Conservation (phyloP, 2,797 vertebrate genomes). For the Lepus townsendii region DNA sequence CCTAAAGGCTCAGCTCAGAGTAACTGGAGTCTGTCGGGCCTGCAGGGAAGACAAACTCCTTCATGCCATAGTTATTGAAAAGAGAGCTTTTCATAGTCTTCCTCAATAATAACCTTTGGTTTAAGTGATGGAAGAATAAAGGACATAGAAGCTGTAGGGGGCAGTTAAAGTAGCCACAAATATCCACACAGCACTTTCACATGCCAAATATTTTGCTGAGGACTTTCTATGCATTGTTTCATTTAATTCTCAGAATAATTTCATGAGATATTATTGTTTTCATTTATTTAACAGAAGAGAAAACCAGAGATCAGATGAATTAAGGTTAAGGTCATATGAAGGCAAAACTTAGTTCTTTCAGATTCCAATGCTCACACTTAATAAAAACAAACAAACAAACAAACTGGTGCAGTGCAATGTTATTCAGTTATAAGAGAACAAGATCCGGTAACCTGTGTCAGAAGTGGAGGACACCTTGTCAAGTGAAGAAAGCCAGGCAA, state of each 20-base stretch:
- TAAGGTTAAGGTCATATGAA: conserved; percentile 2
- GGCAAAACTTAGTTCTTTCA: conserved; percentile 33
- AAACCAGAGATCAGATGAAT: not conserved
- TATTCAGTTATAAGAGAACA: too few relatives aligned
- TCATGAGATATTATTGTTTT: not conserved
- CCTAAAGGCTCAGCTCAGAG: not conserved
- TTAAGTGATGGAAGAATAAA: conserved; percentile 16
- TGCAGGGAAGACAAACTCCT: not conserved
- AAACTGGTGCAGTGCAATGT: too few relatives aligned
- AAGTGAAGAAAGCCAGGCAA: too few relatives aligned
- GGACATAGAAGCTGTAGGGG: not conserved
- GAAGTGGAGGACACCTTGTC: too few relatives aligned
- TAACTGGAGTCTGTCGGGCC: not conserved
- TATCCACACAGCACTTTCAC: not conserved
- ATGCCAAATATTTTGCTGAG: not conserved
- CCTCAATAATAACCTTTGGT: not conserved
- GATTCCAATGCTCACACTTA: not conserved
- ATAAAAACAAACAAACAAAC: too few relatives aligned
- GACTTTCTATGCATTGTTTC: not conserved
- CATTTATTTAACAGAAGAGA: conserved; percentile 22
- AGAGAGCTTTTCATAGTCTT: not conserved
- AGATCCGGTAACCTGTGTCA: too few relatives aligned
- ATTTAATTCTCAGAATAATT: conserved; percentile 5
- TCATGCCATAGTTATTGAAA: not conserved
- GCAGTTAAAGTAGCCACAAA: not conserved